These are phyloP conservation scores for Tribolium freemani DNA, from an alignment of 2,888 invertebrate species.

Conservation along the genomic window DNA sequence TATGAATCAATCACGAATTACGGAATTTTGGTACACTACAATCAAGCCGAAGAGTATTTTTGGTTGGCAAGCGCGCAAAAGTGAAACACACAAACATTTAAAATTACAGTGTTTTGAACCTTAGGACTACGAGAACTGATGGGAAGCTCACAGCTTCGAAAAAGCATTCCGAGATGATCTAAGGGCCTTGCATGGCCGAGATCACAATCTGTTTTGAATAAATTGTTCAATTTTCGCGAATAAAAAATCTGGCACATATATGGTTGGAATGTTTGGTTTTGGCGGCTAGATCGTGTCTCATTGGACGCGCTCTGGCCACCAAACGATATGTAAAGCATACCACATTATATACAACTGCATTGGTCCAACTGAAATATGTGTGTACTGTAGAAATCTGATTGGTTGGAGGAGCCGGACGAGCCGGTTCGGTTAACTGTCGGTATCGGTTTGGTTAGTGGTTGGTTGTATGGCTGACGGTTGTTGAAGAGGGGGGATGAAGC, in stretches of 20 bases:
- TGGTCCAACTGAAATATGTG: conserved; percentile 67
- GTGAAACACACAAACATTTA: conserved; percentile 69
- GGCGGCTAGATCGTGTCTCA: conserved; percentile 27
- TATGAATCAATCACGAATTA: conserved; percentile 18
- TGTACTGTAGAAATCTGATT: conserved; percentile 66
- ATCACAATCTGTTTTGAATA: conserved; percentile 55
- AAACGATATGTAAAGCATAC: conserved; percentile 67
- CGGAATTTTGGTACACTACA: conserved; percentile 42
- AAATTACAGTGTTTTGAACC: conserved; percentile 67
- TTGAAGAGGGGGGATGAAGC: conserved; percentile 67
- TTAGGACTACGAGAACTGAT: conserved; percentile 62
- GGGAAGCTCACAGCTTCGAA: conserved; percentile 57
- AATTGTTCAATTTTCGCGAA: conserved; percentile 66
- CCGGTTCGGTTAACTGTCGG: conserved; percentile 69
- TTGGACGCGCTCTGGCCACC: conserved; percentile 55
- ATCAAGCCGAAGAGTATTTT: conserved; percentile 42
- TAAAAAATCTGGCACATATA: conserved; percentile 77
- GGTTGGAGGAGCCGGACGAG: conserved; percentile 58
- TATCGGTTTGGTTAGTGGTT: conserved; percentile 72
- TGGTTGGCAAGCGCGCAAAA: conserved; percentile 65
- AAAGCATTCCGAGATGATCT: conserved; percentile 55
- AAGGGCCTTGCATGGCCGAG: conserved; percentile 51
- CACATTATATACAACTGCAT: conserved; percentile 63
- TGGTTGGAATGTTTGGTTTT: conserved; percentile 74
- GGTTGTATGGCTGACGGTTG: conserved; percentile 69